A percentile compares a stretch with the other conserved stretches of the same genome.
phyloP scores from a whole-genome alignment of 2,113 vertebrate species.

The Pholis gunnellus region DNA sequence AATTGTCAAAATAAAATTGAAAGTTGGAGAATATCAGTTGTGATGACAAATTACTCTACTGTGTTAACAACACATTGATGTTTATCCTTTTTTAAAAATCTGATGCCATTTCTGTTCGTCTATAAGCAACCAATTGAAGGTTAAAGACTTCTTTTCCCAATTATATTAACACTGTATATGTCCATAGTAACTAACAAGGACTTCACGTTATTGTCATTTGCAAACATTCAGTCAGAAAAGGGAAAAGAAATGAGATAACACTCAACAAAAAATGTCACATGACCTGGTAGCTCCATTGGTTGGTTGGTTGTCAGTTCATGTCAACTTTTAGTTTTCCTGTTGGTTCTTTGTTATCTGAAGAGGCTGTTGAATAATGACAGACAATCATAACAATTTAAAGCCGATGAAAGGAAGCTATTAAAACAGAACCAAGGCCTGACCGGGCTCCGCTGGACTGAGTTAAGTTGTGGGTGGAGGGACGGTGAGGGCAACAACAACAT shows the following conservation, averaged over 20 bases:
- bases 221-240: not conserved
- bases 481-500: slow-evolving; percentile 32
- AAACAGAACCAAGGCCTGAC: slow-evolving; percentile 22
- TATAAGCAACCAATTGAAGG: not conserved
- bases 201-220: not conserved
- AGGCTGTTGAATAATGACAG: slow-evolving; percentile 34
- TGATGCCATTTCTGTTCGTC: not conserved
- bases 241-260: not conserved
- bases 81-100: not conserved
- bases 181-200: not conserved
- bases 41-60: not conserved
- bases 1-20: not conserved
- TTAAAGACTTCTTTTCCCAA: not conserved
- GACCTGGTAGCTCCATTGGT: not conserved
- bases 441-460: not conserved
- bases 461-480: slow-evolving; percentile 23
- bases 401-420: slow-evolving; percentile 54
- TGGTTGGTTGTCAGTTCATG: slow-evolving; percentile 20
- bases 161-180: not conserved
- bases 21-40: not conserved
- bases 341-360: slow-evolving; percentile 18
- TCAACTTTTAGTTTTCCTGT: slow-evolving; percentile 19
- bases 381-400: slow-evolving; percentile 54
- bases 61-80: not conserved
- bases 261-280: too few species aligned